Evolutionary conservation across 2,797 vertebrate species (phyloP).

Genomic region (Hypotaenidia okinawae): DNA sequence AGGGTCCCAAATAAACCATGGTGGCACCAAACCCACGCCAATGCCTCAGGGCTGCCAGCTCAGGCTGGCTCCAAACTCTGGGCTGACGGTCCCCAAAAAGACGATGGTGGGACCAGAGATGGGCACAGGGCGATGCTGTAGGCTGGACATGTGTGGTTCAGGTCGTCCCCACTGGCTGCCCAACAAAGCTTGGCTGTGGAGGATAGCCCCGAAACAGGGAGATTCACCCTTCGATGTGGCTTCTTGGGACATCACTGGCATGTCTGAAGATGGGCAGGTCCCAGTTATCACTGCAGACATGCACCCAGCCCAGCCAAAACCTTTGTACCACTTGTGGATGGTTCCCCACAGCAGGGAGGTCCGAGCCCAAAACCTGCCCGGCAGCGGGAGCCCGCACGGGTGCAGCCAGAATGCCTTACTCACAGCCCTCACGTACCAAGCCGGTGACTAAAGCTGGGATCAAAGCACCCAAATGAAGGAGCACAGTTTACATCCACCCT

Average conservation of each 20-base stretch:
- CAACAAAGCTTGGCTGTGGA: background rate
- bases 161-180: background rate
- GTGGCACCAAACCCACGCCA: background rate
- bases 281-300: background rate
- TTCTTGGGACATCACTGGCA: background rate
- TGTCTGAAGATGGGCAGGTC: rapidly evolving
- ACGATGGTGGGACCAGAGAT: background rate
- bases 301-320: background rate
- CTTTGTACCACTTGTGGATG: background rate
- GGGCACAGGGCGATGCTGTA: rapidly evolving
- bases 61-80: background rate
- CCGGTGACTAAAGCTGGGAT: conserved; percentile 33
- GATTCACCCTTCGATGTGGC: background rate
- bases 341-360: background rate
- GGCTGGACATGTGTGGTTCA: rapidly evolving
- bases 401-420: background rate
- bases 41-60: background rate
- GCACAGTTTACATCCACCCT: conserved; percentile 40
- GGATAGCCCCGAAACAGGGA: rapidly evolving
- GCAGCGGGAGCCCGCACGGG: background rate
- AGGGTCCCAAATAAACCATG: rapidly evolving
- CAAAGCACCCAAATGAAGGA: conserved; percentile 55
- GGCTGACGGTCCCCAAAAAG: background rate
- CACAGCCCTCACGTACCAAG: conserved; percentile 55
- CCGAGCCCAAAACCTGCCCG: background rate